phyloP scores from a whole-genome alignment of 1,140 invertebrate species.

The Brachionus manjavacas region DNA sequence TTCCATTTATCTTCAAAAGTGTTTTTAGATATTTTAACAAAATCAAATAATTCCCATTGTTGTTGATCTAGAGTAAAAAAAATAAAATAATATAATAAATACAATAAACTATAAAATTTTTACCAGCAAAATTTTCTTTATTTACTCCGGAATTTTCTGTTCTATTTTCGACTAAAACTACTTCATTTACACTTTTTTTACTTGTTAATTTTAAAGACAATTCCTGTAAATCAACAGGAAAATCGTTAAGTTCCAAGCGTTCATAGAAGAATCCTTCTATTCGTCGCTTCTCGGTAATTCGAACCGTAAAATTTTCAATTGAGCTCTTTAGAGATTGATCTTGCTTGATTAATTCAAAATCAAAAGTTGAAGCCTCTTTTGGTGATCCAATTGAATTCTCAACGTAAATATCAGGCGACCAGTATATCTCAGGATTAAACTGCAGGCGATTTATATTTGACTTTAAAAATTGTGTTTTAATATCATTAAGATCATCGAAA shows the following conservation, averaged over 20 bases:
- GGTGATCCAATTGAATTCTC: conserved; percentile 23
- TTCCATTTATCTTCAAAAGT: background rate
- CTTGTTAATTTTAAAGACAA: conserved; percentile 28
- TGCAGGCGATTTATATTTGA: background rate
- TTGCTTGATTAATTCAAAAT: conserved; percentile 3
- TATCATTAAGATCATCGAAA: conserved; percentile 30
- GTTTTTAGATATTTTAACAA: conserved; percentile 1
- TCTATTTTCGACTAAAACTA: background rate
- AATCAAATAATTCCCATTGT: conserved; percentile 37
- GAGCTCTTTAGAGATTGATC: background rate
- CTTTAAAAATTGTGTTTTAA: conserved; percentile 14
- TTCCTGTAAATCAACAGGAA: conserved; percentile 41
- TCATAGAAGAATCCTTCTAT: conserved; percentile 36
- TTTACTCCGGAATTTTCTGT: conserved; percentile 7
- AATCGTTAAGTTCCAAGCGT: conserved; percentile 31
- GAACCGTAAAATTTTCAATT: background rate
- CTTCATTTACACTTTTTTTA: conserved; percentile 19
- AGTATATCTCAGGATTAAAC: background rate
- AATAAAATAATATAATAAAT: background rate
- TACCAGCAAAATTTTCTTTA: conserved; percentile 35
- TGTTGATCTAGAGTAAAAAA: conserved; percentile 19
- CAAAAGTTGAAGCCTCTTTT: background rate
- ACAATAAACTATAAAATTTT: background rate
- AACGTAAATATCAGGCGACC: conserved; percentile 25
- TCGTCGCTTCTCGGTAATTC: background rate